These are phyloP conservation scores for Pogoniulus pusillus DNA, from an alignment of 2,797 vertebrate species.

Conservation along the genomic window DNA sequence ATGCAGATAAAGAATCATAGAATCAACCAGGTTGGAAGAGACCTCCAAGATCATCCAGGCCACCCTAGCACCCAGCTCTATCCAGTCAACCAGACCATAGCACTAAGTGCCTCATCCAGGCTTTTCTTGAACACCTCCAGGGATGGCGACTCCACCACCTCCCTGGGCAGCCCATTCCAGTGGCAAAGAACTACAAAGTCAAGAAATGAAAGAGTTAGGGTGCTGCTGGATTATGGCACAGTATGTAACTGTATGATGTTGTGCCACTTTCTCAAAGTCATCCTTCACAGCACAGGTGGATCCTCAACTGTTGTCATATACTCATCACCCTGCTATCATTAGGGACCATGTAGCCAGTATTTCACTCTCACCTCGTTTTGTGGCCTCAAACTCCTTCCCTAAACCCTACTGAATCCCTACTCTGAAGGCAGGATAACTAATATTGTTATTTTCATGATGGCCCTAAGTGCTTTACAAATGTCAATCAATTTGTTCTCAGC, in stretches of 20 bases:
- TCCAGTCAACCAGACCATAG: too few relatives aligned
- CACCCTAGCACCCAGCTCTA: too few relatives aligned
- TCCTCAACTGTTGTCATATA: slow-evolving; percentile 27
- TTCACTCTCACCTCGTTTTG: neutral
- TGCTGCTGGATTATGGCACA: slow-evolving; percentile 36
- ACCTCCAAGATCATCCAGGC: too few relatives aligned
- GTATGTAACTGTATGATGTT: slow-evolving; percentile 11
- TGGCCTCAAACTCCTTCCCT: neutral
- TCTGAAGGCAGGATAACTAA: slow-evolving; percentile 2
- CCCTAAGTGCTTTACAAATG: neutral
- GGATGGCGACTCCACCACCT: too few relatives aligned
- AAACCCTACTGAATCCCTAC: neutral
- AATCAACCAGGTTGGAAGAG: too few relatives aligned
- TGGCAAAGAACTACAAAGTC: neutral
- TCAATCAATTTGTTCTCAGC: slow-evolving; percentile 2
- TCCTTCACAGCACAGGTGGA: slow-evolving; percentile 65
- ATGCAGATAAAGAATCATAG: neutral
- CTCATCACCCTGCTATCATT: slow-evolving; percentile 12
- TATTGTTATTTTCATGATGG: neutral
- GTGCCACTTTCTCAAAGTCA: slow-evolving; percentile 39
- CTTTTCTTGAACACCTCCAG: too few relatives aligned
- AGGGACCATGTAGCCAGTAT: neutral
- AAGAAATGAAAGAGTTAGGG: neutral
- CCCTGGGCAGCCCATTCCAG: too few relatives aligned
- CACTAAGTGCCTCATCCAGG: too few relatives aligned